Conservation (phyloP, 2,113 vertebrate genomes). For the Engraulis encrasicolus region DNA sequence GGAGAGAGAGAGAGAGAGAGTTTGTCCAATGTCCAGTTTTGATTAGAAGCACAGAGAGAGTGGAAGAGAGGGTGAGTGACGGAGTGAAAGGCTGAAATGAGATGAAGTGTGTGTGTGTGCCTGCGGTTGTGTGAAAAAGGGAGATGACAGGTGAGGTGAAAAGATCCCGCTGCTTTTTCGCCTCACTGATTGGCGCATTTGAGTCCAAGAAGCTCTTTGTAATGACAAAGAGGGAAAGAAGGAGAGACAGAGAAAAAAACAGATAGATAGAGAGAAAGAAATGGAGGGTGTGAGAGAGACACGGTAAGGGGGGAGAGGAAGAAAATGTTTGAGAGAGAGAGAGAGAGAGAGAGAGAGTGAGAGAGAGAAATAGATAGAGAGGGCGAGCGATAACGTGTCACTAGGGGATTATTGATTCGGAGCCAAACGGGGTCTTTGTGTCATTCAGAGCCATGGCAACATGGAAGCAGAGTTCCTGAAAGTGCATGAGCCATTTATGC, state of each 20-base stretch:
- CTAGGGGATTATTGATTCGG: neutral
- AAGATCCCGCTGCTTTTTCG: slow-evolving; percentile 20
- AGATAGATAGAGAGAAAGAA: no score
- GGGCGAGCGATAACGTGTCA: neutral
- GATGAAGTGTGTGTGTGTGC: slow-evolving; percentile 15
- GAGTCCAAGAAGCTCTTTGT: neutral
- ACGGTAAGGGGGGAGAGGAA: no score
- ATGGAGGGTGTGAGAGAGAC: no score
- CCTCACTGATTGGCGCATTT: neutral
- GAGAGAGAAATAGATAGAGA: slow-evolving; percentile 19
- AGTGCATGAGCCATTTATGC: no score
- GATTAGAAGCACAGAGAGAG: neutral
- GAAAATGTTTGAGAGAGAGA: no score
- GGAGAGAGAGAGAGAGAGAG: no score
- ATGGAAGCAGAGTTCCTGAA: neutral
- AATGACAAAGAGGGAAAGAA: neutral
- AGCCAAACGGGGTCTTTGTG: neutral
- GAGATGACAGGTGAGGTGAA: slow-evolving; percentile 18
- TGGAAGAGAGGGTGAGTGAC: neutral
- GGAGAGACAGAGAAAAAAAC: no score
- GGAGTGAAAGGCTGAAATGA: slow-evolving; percentile 11
- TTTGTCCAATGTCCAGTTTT: no score
- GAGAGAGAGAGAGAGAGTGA: neutral
- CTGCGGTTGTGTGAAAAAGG: slow-evolving; percentile 19
- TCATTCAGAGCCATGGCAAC: neutral